Evolutionary conservation across 2,888 invertebrate genomes (phyloP), one percentile per base, ranked within the genome.

Genomic region (Lycocerus yunnanus): DNA sequence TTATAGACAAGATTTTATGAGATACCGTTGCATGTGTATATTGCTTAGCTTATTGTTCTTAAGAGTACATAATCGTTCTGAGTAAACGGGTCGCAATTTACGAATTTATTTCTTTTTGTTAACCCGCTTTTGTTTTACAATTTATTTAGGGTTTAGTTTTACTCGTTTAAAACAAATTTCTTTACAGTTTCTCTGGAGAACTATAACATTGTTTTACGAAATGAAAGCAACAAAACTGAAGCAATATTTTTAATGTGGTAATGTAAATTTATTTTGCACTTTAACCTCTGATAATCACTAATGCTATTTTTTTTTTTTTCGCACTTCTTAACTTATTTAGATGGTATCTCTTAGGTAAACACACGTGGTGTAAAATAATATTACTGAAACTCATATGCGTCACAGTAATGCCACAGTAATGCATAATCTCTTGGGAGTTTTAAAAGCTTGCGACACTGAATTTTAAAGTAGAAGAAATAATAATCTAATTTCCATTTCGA

Each of bases 401-500:
- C 59, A 72, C 76, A 74, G 78, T 78, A 80, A 78, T 80, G 74
- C 77, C 59, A 72, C 76, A 74, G 78, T 78, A 80, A 78, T 80
- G 74, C 75, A 75, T 76, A 79, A 78, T 16, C 80, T 75, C 79
- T 16, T n/a, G 81, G 78, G 80, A 78, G 71, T 80, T 79, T 80
- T 80, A 79, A 81, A 80, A 80, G 81, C 79, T 77, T 78, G 77
- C 78, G 78, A 79, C 77, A 70, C 75, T 71, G 76, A 79, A 79
- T 77, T 79, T 79, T 75, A 76, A 77, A 77, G 77, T 80, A 80
- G 79, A 74, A 78, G 79, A 81, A 80, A 79, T 79, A 81, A 81
- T 80, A 79, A 80, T 76, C 79, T 81, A 79, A 81, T 81, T 81
- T 80, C 78, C 76, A 80, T 80, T 78, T 78, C 78, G 76, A 79